Conservation (phyloP, 2,797 vertebrate genomes). For the Lacerta agilis region DNA sequence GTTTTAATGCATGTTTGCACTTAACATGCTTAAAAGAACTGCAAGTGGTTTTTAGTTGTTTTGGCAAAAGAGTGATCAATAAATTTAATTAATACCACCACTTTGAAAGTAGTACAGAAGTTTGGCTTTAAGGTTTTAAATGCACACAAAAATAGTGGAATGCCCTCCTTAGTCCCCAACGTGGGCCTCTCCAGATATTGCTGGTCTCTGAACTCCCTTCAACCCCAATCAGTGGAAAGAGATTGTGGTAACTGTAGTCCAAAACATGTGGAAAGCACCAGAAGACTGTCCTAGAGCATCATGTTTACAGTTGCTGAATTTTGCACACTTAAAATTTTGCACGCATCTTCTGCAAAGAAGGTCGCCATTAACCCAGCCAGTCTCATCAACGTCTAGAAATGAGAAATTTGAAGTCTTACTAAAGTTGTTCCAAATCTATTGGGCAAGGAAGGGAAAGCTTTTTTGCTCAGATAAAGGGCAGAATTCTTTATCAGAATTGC, state of each 20-base stretch:
- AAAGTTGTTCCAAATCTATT: background rate
- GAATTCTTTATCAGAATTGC: too few species aligned
- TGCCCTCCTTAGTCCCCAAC: background rate
- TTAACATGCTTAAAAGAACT: too few species aligned
- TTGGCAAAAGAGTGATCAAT: too few species aligned
- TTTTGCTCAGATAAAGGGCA: too few species aligned
- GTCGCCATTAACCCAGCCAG: background rate
- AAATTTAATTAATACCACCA: too few species aligned
- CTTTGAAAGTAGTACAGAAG: background rate
- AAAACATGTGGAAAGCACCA: background rate
- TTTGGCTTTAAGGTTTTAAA: background rate
- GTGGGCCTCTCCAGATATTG: background rate
- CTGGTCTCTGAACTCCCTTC: background rate
- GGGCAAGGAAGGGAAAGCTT: too few species aligned
- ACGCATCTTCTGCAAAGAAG: background rate
- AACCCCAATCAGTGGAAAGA: background rate
- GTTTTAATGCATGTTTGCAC: too few species aligned
- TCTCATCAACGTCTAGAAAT: background rate
- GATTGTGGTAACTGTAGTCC: background rate
- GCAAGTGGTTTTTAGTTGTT: too few species aligned
- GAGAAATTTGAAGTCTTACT: background rate
- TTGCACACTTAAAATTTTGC: background rate
- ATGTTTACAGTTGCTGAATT: background rate
- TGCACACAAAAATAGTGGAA: background rate
- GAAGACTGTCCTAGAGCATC: background rate